Evolutionary conservation across 2,797 vertebrate genomes (phyloP), one percentile per base, ranked within the genome.

Genomic region (Sebastes alutus): DNA sequence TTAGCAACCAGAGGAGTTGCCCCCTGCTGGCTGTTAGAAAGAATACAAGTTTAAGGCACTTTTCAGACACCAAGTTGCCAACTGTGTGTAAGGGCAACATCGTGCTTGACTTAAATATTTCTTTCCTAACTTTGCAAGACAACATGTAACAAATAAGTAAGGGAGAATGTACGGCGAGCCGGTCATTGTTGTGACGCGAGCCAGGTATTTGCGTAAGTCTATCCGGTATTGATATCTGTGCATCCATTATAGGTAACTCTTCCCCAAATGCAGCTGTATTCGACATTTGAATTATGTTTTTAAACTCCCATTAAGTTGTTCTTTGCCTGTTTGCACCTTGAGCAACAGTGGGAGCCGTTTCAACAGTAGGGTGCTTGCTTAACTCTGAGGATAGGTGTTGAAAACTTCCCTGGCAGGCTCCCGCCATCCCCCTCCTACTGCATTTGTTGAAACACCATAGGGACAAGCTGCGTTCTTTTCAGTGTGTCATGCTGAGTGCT

Each of bases 381-480:
- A 77, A 83, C 68, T 77, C 68, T 67, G 58, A 85, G 59, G 59
- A 61, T 52, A 62, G 52, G 82, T 89, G 88, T 80, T 88, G 66
- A 88, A 92, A 93, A 82, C 80, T 70, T 87, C 55, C 30, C 78
- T 80, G 86, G 74, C 84, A 79, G 55, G 59, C 73, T 35, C 64
- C 14, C 16, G 20, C 73, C 72, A 67, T 69, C 70, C 71, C 84
- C 83, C 80, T 75, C 73, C 77, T 61, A 8, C 80, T 76, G 67
- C 76, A 83, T 88, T 90, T 67, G 83, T 87, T 88, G 86, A 90
- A 89, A 87, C 87, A 84, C 84, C 78, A 63, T 22, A 14, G 73
- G 87, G 84, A 89, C 71, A 12, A 84, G 84, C 77, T 23, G 78
- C 68, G 25, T 88, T 91, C 82, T 87, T 88, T 70, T 78, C 85